These are phyloP conservation scores for Campoletis raptor DNA, from an alignment of 2,888 invertebrate species.

Conservation along the genomic window DNA sequence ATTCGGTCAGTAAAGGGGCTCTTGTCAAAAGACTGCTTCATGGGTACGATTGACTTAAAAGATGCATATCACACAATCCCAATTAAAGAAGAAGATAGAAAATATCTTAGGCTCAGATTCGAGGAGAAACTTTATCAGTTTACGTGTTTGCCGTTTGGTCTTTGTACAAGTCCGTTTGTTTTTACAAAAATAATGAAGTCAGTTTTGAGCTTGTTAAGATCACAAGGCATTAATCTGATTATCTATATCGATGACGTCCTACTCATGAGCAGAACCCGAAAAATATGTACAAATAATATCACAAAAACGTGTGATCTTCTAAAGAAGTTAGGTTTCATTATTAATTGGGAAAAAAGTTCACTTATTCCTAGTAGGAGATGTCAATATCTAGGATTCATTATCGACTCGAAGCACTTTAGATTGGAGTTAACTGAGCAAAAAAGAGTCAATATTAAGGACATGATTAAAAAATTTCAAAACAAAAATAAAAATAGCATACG, in stretches of 20 bases:
- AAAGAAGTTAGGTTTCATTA: not conserved
- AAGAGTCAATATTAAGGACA: not conserved
- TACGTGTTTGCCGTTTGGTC: slow-evolving; percentile 40
- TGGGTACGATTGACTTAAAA: slow-evolving; percentile 38
- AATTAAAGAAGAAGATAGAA: slow-evolving; percentile 7
- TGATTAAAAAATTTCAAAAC: slow-evolving; percentile 29
- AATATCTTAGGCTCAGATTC: slow-evolving; percentile 44
- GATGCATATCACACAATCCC: slow-evolving; percentile 26
- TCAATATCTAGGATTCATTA: slow-evolving; percentile 33
- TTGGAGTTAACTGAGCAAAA: slow-evolving; percentile 42
- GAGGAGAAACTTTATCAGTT: slow-evolving; percentile 37
- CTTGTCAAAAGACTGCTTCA: slow-evolving; percentile 33
- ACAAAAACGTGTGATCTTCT: slow-evolving; percentile 12
- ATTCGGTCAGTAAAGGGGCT: slow-evolving; percentile 61
- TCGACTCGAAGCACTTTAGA: slow-evolving; percentile 21
- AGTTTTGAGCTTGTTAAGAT: slow-evolving; percentile 26
- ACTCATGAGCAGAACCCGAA: slow-evolving; percentile 10
- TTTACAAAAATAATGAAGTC: slow-evolving; percentile 51
- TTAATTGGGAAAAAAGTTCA: slow-evolving; percentile 48
- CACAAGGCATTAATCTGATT: slow-evolving; percentile 12
- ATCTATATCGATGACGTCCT: slow-evolving; percentile 29
- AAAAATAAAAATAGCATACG: slow-evolving; percentile 17
- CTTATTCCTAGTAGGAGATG: slow-evolving; percentile 31
- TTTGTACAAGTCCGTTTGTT: slow-evolving; percentile 16
- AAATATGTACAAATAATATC: slow-evolving; percentile 18